phyloP scores from a whole-genome alignment of 2,113 vertebrate species.

The Caranx melampygus region DNA sequence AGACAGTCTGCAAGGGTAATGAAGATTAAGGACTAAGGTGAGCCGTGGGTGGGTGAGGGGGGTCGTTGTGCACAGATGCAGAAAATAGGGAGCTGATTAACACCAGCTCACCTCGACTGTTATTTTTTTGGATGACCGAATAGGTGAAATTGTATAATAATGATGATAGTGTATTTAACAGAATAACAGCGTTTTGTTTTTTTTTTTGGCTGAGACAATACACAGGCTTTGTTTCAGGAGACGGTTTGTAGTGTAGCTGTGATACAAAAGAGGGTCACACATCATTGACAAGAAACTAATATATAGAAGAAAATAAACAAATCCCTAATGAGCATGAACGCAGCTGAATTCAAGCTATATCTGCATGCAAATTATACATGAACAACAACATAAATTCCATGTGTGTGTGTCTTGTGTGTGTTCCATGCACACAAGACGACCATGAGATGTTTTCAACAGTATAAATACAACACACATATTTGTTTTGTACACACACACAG shows the following conservation, averaged over 20 bases:
- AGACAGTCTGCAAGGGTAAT: constrained; percentile 13
- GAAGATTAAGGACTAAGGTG: constrained; percentile 9
- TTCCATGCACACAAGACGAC: no score
- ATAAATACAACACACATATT: no score
- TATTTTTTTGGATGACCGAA: neutral
- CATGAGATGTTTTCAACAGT: no score
- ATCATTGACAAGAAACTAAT: neutral
- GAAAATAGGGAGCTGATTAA: constrained; percentile 27
- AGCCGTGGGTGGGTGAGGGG: neutral
- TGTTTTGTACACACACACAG: no score
- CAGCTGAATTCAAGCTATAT: no score
- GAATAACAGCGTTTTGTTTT: neutral
- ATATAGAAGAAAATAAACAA: neutral
- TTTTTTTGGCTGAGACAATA: neutral
- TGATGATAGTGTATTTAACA: neutral
- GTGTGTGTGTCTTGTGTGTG: no score
- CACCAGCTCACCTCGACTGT: neutral
- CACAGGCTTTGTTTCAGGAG: neutral
- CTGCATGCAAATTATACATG: no score
- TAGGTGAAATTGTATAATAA: constrained; percentile 4
- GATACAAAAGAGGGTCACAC: neutral
- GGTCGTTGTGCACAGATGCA: constrained; percentile 19
- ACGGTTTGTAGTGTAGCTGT: neutral
- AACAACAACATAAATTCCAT: neutral
- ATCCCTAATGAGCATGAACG: no score